phyloP scores from a whole-genome alignment of 2,888 invertebrate species.

The Calameuta pallipes region DNA sequence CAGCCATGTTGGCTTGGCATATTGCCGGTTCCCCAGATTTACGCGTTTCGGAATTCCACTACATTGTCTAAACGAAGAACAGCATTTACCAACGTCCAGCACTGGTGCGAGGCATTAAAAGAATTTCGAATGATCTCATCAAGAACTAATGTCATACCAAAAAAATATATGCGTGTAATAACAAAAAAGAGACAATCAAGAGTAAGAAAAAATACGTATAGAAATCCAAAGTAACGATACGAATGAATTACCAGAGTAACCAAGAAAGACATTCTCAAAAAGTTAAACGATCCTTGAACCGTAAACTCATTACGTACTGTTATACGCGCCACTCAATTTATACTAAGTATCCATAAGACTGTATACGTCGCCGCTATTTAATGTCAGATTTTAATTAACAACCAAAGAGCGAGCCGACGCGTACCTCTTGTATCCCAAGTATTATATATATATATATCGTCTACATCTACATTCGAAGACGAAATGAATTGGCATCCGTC shows the following conservation, averaged over 20 bases:
- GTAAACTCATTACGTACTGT: not conserved
- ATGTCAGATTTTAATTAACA: not conserved
- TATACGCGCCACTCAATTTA: not conserved
- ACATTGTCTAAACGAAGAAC: not conserved
- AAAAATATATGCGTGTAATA: not conserved
- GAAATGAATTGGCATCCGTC: not conserved
- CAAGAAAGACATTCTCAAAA: not conserved
- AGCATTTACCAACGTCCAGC: not conserved
- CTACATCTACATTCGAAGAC: not conserved
- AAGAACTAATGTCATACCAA: not conserved
- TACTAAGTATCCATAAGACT: not conserved
- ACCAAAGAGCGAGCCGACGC: not conserved
- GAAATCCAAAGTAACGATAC: not conserved
- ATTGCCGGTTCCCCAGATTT: not conserved
- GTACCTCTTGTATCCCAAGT: not conserved
- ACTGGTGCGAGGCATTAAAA: not conserved
- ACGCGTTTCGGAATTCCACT: not conserved
- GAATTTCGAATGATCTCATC: not conserved
- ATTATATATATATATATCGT: slow-evolving; percentile 2
- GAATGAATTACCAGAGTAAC: not conserved
- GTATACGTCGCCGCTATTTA: not conserved
- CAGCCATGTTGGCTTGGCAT: not conserved
- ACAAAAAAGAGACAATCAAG: too few species aligned
- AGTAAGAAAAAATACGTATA: too few species aligned
- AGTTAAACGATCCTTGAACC: not conserved